Evolutionary conservation across 1,140 invertebrate genomes (phyloP), one percentile per base, ranked within the genome.

Genomic region (Antheraea mylitta): DNA sequence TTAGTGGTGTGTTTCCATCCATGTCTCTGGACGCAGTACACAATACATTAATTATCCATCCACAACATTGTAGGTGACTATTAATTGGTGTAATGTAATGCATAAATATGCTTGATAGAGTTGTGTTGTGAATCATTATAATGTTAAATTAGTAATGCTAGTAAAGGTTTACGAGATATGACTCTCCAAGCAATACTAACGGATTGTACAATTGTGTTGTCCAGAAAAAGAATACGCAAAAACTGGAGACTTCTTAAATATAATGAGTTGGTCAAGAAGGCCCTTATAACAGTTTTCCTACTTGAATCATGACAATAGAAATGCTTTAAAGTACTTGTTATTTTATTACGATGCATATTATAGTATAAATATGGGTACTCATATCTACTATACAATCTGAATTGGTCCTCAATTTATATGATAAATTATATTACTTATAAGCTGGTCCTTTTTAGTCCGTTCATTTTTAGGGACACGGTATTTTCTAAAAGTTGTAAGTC

Each of bases 1-100:
- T 83, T 86, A 90, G 87, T 88, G 86, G 78, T 83, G 83, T 83
- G 80, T 82, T 78, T 81, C 83, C 77, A 83, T 81, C 80, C 80
- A 77, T 82, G 74, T 82, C 79, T 78, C 74, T 75, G 72, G 68
- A 37, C 70, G 78, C 53, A 38, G n/a, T 53, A 70, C 64, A 62
- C 58, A 60, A 62, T 67, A 59, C 18, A 76, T 64, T 78, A 75
- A 62, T 66, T 66, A 63, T 45, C 42, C 42, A 73, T 59, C 45
- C 45, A 53, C 13, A 53, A 53, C 45, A 11, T 13, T 53, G 45
- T 53, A 53, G 6, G 16, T 53, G 16, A 53, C 16, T 53, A 53
- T 53, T 53, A 53, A 53, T 53, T 53, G 4, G 5, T 53, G 11
- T 53, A 53, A 53, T 53, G 16, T 53, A 53, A 6, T 16, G 13